Evolutionary conservation across 2,797 vertebrate genomes (phyloP).

Genomic region (Bradypodion ventrale): DNA sequence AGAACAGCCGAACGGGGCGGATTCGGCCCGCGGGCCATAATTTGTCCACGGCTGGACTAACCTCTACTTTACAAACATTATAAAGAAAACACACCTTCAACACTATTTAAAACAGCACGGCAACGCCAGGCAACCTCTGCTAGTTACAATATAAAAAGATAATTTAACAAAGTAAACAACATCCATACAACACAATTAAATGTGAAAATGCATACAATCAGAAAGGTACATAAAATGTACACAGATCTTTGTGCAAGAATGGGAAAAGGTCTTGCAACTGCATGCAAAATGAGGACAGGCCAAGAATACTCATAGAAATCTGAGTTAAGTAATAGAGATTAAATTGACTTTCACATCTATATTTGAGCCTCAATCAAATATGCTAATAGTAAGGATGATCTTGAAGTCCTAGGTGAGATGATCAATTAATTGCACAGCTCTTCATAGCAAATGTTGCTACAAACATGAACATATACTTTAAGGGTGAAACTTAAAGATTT

Average conservation of each 20-base stretch:
- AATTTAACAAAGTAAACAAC: too few species aligned
- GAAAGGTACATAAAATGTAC: background rate
- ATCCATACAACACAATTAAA: too few species aligned
- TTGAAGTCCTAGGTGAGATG: background rate
- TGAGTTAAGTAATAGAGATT: background rate
- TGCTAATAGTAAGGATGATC: background rate
- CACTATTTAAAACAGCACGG: too few species aligned
- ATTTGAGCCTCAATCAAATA: background rate
- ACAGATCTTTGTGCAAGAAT: background rate
- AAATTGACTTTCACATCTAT: background rate
- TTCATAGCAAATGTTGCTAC: background rate
- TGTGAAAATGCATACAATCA: too few species aligned
- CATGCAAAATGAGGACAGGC: background rate
- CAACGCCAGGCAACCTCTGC: too few species aligned
- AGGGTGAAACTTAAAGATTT: conserved; percentile 26
- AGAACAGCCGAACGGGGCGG: too few species aligned
- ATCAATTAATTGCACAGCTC: background rate
- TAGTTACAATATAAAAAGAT: too few species aligned
- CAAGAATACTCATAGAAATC: background rate
- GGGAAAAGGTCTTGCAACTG: background rate
- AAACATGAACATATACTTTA: conserved; percentile 13
- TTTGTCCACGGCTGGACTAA: too few species aligned
- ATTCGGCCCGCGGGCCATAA: too few species aligned
- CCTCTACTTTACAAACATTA: too few species aligned
- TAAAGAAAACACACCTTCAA: too few species aligned